These are phyloP conservation scores for Phasia obesa DNA, from an alignment of 2,888 invertebrate genomes.

Conservation along the genomic window DNA sequence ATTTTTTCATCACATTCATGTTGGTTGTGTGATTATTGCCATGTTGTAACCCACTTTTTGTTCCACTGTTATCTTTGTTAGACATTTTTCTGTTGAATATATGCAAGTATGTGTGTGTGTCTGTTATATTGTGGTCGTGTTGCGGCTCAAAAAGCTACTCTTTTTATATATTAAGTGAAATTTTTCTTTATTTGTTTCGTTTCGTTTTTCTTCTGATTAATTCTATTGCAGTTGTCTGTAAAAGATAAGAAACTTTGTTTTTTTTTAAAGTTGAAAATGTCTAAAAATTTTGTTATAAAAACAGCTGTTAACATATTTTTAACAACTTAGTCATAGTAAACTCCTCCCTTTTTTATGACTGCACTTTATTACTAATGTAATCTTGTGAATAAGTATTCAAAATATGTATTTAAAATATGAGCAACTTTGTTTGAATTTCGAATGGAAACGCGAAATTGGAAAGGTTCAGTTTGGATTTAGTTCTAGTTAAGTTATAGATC, in stretches of 20 bases:
- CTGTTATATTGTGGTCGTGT: slow-evolving; percentile 1
- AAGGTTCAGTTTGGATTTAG: neutral
- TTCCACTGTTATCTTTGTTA: slow-evolving; percentile 37
- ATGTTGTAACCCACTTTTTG: slow-evolving; percentile 56
- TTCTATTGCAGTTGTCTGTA: slow-evolving; percentile 62
- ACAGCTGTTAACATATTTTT: slow-evolving; percentile 56
- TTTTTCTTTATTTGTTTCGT: slow-evolving; percentile 25
- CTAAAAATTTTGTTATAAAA: slow-evolving; percentile 25
- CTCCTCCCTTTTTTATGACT: neutral
- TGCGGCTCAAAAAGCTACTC: slow-evolving; percentile 24
- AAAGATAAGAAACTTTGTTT: slow-evolving; percentile 55
- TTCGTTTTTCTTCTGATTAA: slow-evolving; percentile 30
- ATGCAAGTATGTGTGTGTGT: neutral
- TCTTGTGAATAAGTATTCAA: no score
- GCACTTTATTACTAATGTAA: no score
- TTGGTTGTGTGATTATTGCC: slow-evolving; percentile 12
- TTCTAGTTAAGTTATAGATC: neutral
- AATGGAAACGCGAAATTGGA: no score
- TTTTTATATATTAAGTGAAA: slow-evolving; percentile 48
- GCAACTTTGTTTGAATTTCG: no score
- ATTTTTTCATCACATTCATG: slow-evolving; percentile 12
- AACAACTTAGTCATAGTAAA: slow-evolving; percentile 24
- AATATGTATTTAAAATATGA: no score
- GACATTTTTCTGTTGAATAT: slow-evolving; percentile 20
- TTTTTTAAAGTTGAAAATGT: neutral